Percentiles rank a stretch among this genome's conserved stretches.
These are phyloP conservation scores for Rhodeus uyekii DNA, from an alignment of 2,797 vertebrate species.

Conservation along the genomic window DNA sequence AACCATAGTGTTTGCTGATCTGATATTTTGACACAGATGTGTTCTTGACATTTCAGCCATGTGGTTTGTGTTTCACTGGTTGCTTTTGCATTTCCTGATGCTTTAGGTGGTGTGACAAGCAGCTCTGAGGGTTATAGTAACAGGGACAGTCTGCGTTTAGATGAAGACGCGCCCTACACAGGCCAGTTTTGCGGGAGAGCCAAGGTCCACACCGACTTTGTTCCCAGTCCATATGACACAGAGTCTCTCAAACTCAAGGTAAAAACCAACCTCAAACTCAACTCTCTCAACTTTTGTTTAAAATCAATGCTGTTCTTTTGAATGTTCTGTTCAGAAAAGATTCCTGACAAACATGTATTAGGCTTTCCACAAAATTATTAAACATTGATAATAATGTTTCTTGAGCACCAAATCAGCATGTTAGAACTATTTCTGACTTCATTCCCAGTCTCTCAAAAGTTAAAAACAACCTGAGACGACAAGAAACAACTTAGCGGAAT, in stretches of 20 bases:
- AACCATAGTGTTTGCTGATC: background rate
- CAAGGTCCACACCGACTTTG: conserved; percentile 90
- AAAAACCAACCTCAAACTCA: background rate
- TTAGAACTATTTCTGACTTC: conserved; percentile 72
- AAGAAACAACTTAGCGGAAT: background rate
- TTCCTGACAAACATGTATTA: background rate
- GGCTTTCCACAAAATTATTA: background rate
- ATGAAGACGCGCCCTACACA: conserved; percentile 78
- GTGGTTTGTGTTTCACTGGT: conserved; percentile 9
- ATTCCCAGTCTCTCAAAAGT: conserved; percentile 94
- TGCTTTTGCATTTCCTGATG: conserved; percentile 1
- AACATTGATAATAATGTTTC: background rate
- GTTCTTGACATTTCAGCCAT: conserved; percentile 4
- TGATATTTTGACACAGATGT: background rate
- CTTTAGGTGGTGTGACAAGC: conserved; percentile 88
- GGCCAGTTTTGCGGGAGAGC: conserved; percentile 87
- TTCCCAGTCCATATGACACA: conserved; percentile 92
- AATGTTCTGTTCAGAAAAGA: background rate
- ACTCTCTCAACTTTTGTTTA: background rate
- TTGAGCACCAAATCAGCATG: background rate
- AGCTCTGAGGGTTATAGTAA: conserved; percentile 88
- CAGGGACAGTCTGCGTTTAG: conserved; percentile 86
- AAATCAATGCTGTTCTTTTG: background rate
- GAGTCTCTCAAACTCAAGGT: conserved; percentile 96
- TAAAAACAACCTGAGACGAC: conserved; percentile 53